Percentiles rank a stretch among this genome's conserved stretches.
phyloP scores from a whole-genome alignment of 2,888 invertebrate species.

The Eupithecia abbreviata region DNA sequence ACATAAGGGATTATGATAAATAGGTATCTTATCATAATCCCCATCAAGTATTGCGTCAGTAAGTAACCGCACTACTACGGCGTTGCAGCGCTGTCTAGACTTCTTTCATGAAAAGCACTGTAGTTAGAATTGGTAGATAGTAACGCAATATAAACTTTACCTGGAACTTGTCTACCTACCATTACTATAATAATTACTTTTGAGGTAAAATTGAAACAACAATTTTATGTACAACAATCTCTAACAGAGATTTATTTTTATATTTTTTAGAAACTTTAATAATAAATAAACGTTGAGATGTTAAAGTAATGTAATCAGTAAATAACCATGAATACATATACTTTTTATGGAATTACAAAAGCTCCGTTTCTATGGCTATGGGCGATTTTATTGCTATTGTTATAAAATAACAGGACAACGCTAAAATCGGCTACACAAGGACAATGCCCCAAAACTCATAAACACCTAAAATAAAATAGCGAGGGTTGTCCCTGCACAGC shows the following conservation, averaged over 20 bases:
- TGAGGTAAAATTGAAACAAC: conserved; percentile 59
- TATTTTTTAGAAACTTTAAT: conserved; percentile 59
- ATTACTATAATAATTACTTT: background rate
- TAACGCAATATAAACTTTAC: background rate
- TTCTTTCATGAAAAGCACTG: no score
- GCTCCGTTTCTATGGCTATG: conserved; percentile 51
- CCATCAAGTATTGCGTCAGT: no score
- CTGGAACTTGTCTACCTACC: background rate
- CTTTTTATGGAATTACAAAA: conserved; percentile 59
- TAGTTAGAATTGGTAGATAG: background rate
- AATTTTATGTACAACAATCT: conserved; percentile 62
- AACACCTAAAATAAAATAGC: background rate
- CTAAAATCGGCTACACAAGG: background rate
- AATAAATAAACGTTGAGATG: conserved; percentile 52
- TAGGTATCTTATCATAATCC: no score
- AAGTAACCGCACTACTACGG: no score
- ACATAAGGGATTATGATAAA: no score
- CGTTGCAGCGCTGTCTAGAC: no score
- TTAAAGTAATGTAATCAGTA: conserved; percentile 55
- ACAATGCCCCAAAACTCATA: background rate
- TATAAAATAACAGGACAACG: conserved; percentile 16
- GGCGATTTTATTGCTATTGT: conserved; percentile 31
- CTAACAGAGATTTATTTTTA: conserved; percentile 60
- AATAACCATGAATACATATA: conserved; percentile 54
- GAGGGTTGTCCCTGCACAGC: background rate